Evolutionary conservation across 2,888 invertebrate genomes (phyloP), one percentile per base, ranked within the genome.

Genomic region (Stictocephala bisonia): DNA sequence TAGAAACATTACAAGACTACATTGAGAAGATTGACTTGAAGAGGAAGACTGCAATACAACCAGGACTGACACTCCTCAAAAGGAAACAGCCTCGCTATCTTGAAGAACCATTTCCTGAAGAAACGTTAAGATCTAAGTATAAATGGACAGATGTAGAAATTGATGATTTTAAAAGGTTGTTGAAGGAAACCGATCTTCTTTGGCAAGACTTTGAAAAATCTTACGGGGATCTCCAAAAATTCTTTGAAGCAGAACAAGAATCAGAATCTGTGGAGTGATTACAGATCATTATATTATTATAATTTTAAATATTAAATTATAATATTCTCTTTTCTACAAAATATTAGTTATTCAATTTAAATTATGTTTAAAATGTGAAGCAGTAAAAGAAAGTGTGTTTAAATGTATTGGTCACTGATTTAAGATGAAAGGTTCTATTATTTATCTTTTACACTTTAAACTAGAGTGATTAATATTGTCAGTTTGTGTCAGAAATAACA

Each of bases 1-100:
- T 69, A 13, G 69, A 69, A 20, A 69, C 69, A 3, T 20, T 69
- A 20, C 69, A 69, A 26, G 69, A 69, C 50, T 50, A 53, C 20
- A 69, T 69, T 9, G 69, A 69, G 15, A 69, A 69, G 26, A 69
- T 69, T n/a, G 27, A 40, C 22, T 15, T 69, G 31, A 31, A 50
- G 13, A 35, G 69, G 26, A 31, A 53, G 22, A 69, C 69, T 0
- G 69, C 69, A n/a, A 26, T 69, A 35, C n/a, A 6, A 3, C 53
- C 50, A 2, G 35, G 53, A 4, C 22, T 53, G 40, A 41, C 35
- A 26, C 53, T 69, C 11, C 41, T 69, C 22, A 53, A 26, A 18
- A 27, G 27, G 6, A 53, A 69, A n/a, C 35, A 31, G 9, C 53
- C 69, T 9, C 15, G 9, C 2, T 69, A 40, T 11, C 24, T 41